phyloP scores from a whole-genome alignment of 2,797 vertebrate genomes.

The Nasua narica region DNA sequence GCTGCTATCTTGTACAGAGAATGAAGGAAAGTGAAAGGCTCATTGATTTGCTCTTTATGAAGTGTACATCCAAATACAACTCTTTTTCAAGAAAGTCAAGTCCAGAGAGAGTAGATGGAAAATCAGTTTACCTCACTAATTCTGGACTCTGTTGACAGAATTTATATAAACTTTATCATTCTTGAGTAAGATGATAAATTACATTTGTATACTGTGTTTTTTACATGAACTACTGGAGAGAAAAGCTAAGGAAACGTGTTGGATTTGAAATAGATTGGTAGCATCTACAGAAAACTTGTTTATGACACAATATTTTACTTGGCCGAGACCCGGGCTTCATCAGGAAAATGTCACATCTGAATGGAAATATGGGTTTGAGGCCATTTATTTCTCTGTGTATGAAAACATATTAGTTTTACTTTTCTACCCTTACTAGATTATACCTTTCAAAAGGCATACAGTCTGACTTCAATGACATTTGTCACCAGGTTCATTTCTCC shows the following conservation, averaged over 20 bases:
- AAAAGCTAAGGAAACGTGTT: neutral
- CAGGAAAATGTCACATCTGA: conserved; percentile 29
- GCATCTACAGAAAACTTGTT: neutral
- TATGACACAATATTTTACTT: neutral
- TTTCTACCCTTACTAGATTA: neutral
- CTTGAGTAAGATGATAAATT: conserved; percentile 38
- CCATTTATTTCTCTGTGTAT: conserved; percentile 2
- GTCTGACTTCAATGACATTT: neutral
- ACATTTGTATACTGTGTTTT: conserved; percentile 53
- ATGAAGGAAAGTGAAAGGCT: neutral
- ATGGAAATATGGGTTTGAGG: neutral
- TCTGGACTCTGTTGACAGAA: conserved; percentile 44
- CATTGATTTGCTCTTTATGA: conserved; percentile 58
- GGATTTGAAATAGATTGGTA: conserved; percentile 29
- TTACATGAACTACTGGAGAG: conserved; percentile 33
- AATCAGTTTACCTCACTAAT: conserved; percentile 62
- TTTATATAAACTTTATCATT: conserved; percentile 56
- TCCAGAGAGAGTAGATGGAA: conserved; percentile 59
- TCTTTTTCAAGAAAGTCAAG: conserved; percentile 66
- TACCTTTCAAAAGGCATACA: neutral
- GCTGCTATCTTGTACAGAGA: neutral
- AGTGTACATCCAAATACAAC: conserved; percentile 39
- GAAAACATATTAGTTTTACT: conserved; percentile 1
- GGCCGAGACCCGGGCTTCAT: neutral
- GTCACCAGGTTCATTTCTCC: neutral